Percentiles rank a stretch among this genome's conserved stretches.
Conservation (phyloP, 2,888 invertebrate genomes). For the Syrista parreyssii region DNA sequence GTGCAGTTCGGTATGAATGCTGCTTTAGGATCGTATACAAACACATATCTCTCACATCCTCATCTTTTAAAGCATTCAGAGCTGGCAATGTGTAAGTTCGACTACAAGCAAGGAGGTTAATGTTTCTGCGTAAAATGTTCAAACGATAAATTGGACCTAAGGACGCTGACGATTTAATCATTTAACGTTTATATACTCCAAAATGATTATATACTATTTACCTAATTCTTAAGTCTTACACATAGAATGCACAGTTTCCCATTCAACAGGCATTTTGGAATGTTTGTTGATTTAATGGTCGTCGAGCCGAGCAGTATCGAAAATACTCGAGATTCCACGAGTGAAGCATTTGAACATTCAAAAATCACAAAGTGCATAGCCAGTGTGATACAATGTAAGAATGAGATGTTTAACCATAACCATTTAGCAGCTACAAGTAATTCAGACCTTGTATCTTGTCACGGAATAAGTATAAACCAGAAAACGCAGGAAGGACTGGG, state of each 20-base stretch:
- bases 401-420: neutral
- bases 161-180: neutral
- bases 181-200: neutral
- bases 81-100: neutral
- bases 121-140: neutral
- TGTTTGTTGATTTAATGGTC: neutral
- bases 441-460: neutral
- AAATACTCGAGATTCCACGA: neutral
- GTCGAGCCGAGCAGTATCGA: neutral
- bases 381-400: neutral
- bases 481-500: neutral
- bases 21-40: neutral
- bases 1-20: neutral
- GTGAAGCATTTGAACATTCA: neutral
- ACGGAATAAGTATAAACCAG: neutral
- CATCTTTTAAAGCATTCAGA: neutral
- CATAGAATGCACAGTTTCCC: neutral
- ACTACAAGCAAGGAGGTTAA: neutral
- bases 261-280: neutral
- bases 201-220: neutral
- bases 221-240: neutral
- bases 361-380: neutral
- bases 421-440: neutral
- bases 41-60: neutral
- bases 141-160: neutral